A percentile compares a stretch with the other conserved stretches of the same genome.
Conservation (phyloP, 2,888 invertebrate species). For the Physocephala rufipes region DNA sequence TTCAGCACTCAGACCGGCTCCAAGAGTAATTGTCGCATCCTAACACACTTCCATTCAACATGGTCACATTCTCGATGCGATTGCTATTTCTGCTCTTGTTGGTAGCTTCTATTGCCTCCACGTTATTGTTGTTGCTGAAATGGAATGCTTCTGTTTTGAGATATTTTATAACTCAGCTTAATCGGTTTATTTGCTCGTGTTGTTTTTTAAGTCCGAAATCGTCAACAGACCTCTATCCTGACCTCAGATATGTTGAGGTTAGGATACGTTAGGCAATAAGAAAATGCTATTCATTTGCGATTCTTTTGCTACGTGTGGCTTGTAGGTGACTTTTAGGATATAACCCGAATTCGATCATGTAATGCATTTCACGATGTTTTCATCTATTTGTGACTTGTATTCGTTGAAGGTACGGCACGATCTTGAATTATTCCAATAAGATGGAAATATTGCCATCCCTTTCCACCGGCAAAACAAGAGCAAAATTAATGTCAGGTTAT, state of each 20-base stretch:
- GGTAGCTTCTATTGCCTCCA: slow-evolving; percentile 26
- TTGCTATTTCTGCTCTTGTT: slow-evolving; percentile 20
- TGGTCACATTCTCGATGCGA: slow-evolving; percentile 14
- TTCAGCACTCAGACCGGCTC: slow-evolving; percentile 43
- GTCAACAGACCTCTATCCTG: no score
- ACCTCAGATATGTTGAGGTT: no score
- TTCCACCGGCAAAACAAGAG: neutral
- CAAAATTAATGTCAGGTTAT: slow-evolving; percentile 55
- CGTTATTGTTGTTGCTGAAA: slow-evolving; percentile 25
- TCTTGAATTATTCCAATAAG: no score
- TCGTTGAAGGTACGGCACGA: no score
- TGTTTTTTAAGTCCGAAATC: slow-evolving; percentile 11
- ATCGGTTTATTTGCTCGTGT: slow-evolving; percentile 15
- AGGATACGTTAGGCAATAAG: no score
- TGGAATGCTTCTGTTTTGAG: neutral
- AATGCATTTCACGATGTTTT: no score
- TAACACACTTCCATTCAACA: slow-evolving; percentile 31
- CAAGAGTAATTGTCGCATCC: slow-evolving; percentile 26
- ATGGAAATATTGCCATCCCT: no score
- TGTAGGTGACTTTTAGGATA: no score
- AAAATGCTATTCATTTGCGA: no score
- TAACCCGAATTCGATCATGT: no score
- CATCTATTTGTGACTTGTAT: slow-evolving; percentile 1
- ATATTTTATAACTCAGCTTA: slow-evolving; percentile 21
- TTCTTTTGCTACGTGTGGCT: no score